A percentile compares a stretch with the other conserved stretches of the same genome.
phyloP scores from a whole-genome alignment of 2,888 invertebrate species.

The Hyles lineata region DNA sequence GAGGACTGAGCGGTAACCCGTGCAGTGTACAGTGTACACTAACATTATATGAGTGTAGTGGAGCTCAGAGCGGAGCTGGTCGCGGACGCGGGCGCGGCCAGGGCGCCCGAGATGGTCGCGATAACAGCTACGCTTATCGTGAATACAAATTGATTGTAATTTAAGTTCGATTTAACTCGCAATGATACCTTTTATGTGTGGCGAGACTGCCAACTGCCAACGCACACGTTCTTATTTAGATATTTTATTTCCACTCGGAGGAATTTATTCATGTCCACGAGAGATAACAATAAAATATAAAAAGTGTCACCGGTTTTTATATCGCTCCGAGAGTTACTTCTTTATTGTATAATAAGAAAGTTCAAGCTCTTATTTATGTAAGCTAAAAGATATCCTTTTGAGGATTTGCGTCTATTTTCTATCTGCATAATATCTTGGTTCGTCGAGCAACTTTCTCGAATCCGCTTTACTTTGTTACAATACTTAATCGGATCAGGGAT shows the following conservation, averaged over 20 bases:
- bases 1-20: neutral
- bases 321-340: constrained; percentile 41
- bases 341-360: constrained; percentile 44
- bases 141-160: constrained; percentile 70
- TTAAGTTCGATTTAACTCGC: constrained; percentile 49
- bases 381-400: constrained; percentile 36
- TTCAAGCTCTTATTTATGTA: constrained; percentile 43
- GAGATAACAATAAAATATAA: constrained; percentile 42
- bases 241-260: constrained; percentile 35
- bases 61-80: constrained; percentile 28
- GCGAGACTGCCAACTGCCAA: constrained; percentile 12
- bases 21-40: neutral
- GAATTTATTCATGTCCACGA: constrained; percentile 26
- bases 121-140: constrained; percentile 65
- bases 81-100: neutral
- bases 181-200: constrained; percentile 43
- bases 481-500: constrained; percentile 28
- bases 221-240: constrained; percentile 5
- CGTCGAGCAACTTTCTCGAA: constrained; percentile 26
- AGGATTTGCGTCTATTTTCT: constrained; percentile 37
- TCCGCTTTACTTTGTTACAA: constrained; percentile 27
- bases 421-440: constrained; percentile 29
- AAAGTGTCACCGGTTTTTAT: constrained; percentile 41
- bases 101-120: constrained; percentile 37
- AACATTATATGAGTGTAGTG: constrained; percentile 39